Conservation (phyloP, 2,797 vertebrate species). For the Squalus acanthias region DNA sequence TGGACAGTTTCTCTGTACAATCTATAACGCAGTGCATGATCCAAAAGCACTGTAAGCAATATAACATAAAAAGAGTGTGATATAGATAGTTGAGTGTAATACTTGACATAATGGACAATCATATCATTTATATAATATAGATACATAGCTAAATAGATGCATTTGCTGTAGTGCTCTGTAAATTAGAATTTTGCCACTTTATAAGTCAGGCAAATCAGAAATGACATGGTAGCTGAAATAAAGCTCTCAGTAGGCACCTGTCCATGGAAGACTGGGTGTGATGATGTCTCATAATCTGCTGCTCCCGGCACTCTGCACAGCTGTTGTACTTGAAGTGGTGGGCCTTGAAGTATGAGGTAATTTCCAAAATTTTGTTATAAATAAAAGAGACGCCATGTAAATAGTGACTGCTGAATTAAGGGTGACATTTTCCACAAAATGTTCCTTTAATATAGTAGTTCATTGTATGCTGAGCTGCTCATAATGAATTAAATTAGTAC, state of each 20-base stretch:
- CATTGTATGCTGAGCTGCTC: background rate
- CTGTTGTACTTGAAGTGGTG: background rate
- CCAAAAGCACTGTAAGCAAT: too few species aligned
- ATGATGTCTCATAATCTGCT: background rate
- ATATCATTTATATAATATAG: background rate
- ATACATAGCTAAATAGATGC: background rate
- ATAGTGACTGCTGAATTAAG: background rate
- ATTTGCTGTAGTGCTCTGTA: background rate
- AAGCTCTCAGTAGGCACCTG: background rate
- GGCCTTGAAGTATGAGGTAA: constrained; percentile 5
- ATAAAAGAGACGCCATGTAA: background rate
- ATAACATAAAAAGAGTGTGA: too few species aligned
- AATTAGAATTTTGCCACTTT: background rate
- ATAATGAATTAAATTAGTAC: background rate
- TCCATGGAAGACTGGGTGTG: background rate
- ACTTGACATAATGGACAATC: background rate
- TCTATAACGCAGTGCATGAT: background rate
- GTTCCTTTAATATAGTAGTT: background rate
- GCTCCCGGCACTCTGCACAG: background rate
- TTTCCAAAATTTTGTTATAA: background rate
- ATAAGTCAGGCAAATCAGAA: background rate
- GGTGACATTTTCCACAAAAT: constrained; percentile 9
- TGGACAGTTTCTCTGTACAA: background rate
- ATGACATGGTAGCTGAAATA: background rate
- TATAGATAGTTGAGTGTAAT: background rate